Percentiles rank a stretch among this genome's conserved stretches.
Conservation (phyloP, 2,797 vertebrate species). For the Callimico goeldii region DNA sequence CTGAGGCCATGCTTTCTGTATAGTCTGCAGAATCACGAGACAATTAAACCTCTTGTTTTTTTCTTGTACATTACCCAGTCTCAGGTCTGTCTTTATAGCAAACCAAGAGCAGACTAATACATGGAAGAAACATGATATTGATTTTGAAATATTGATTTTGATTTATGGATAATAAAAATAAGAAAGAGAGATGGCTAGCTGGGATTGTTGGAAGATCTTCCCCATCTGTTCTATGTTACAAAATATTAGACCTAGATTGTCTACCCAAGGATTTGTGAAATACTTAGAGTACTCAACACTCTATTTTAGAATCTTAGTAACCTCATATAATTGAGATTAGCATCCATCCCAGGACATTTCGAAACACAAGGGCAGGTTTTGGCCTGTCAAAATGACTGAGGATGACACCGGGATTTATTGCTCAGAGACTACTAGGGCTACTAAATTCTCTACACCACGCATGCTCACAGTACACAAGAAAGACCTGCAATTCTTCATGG, state of each 20-base stretch:
- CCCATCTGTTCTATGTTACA: neutral
- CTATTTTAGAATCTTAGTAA: neutral
- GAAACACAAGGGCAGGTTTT: neutral
- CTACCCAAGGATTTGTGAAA: neutral
- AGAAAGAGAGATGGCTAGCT: neutral
- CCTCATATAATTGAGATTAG: neutral
- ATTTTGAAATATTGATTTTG: neutral
- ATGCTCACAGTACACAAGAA: neutral
- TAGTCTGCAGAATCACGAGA: neutral
- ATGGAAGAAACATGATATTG: neutral
- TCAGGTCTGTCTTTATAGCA: neutral
- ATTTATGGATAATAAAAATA: neutral
- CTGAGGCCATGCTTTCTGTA: neutral
- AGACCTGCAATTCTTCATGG: fast-evolving
- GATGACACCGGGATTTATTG: fast-evolving
- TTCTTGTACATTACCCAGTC: neutral
- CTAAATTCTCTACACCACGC: neutral
- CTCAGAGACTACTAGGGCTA: too few species aligned
- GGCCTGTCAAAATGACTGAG: neutral
- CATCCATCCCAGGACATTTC: neutral
- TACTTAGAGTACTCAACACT: neutral
- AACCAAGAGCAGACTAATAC: neutral
- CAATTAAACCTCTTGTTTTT: neutral
- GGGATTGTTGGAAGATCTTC: neutral
- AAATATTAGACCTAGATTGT: neutral